Evolutionary conservation across 2,888 invertebrate species (phyloP).

Genomic region (Papilio gigon): DNA sequence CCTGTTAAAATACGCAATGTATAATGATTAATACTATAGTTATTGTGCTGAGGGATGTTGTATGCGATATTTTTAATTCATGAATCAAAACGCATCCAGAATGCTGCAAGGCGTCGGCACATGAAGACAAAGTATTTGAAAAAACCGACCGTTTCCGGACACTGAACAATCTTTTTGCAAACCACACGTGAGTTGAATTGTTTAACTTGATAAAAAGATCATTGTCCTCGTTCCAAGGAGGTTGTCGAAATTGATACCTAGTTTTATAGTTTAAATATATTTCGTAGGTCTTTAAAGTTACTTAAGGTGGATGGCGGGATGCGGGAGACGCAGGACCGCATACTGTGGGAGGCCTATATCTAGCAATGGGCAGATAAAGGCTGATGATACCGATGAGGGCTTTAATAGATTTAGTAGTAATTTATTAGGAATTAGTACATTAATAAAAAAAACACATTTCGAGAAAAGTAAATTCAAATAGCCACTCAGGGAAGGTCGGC

Average conservation of each 20-base stretch:
- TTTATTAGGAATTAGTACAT: not conserved
- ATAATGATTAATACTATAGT: not conserved
- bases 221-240: not conserved
- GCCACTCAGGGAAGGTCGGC: no score
- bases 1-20: constrained; percentile 37
- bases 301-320: no score
- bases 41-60: not conserved
- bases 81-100: constrained; percentile 61
- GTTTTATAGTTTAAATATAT: not conserved
- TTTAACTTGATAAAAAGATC: constrained; percentile 42
- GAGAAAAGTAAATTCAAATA: no score
- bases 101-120: constrained; percentile 56
- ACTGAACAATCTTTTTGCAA: constrained; percentile 63
- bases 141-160: constrained; percentile 63
- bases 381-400: no score
- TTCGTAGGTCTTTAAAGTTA: no score
- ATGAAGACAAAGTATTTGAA: constrained; percentile 50
- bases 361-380: no score
- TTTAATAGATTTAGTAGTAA: no score
- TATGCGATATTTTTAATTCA: constrained; percentile 74
- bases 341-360: no score
- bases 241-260: not conserved
- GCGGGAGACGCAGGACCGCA: no score
- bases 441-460: not conserved
- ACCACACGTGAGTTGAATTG: constrained; percentile 56